Conservation (phyloP, 2,113 vertebrate species). For the Myrmecobius fasciatus region DNA sequence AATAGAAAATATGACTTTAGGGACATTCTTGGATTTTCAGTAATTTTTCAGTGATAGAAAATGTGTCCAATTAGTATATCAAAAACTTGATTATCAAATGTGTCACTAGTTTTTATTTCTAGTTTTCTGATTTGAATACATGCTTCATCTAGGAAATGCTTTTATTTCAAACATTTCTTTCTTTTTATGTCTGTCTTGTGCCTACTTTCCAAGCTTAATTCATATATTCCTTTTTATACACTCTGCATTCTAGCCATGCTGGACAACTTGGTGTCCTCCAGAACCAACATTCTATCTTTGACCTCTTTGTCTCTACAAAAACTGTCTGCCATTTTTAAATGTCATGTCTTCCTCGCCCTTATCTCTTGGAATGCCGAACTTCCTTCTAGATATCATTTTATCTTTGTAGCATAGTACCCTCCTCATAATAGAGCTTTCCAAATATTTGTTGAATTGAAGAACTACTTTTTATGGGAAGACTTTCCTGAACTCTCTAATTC, state of each 20-base stretch:
- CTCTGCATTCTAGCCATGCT: not conserved
- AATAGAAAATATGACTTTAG: not conserved
- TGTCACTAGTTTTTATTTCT: not conserved
- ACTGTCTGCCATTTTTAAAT: not conserved
- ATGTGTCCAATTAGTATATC: not conserved
- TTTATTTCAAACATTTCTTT: not conserved
- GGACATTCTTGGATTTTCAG: conserved; percentile 3
- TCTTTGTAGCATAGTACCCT: not conserved
- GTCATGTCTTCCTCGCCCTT: not conserved
- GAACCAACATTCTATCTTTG: not conserved
- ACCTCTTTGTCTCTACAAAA: not conserved
- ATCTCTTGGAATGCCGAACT: not conserved
- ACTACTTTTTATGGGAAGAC: not conserved
- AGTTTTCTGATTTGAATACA: not conserved
- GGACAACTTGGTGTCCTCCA: not conserved
- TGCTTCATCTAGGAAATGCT: not conserved
- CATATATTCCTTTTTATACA: not conserved
- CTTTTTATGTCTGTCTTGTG: too few species aligned
- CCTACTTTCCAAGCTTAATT: not conserved
- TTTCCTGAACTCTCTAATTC: not conserved
- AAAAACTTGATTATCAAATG: not conserved
- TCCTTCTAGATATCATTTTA: not conserved
- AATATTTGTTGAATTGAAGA: not conserved
- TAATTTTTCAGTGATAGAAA: conserved; percentile 1
- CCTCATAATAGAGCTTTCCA: not conserved